These are phyloP conservation scores for Philotrypesis tridentata DNA, from an alignment of 1,140 invertebrate genomes.

Conservation along the genomic window DNA sequence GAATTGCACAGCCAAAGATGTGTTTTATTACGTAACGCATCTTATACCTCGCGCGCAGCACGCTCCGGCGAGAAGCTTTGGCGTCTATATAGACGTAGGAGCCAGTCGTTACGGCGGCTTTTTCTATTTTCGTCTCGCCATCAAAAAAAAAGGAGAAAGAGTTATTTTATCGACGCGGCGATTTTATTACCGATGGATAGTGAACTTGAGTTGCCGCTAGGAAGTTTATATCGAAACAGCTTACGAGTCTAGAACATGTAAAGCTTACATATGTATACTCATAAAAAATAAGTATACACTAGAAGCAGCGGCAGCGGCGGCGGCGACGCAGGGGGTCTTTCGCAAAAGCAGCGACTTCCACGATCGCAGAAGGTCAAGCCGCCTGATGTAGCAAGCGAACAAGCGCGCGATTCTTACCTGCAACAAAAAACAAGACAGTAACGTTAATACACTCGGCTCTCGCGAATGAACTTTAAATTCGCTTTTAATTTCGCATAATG, in stretches of 20 bases:
- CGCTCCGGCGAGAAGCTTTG: no score
- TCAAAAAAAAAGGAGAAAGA: no score
- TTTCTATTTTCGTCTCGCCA: no score
- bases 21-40: neutral
- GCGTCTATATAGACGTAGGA: no score
- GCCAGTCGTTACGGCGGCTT: no score
- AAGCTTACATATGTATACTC: neutral
- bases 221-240: neutral
- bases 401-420: conserved; percentile 23
- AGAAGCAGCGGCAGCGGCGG: neutral
- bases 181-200: neutral
- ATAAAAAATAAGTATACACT: conserved; percentile 11
- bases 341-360: conserved; percentile 21
- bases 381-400: neutral
- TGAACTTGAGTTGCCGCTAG: neutral
- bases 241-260: conserved; percentile 3
- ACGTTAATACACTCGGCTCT: neutral
- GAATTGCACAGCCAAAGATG: neutral
- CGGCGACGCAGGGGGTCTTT: no score
- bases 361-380: conserved; percentile 18
- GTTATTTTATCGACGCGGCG: no score
- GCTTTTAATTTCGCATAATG: neutral
- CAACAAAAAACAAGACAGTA: conserved; percentile 24
- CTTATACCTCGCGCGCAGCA: neutral
- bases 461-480: conserved; percentile 2